phyloP scores from a whole-genome alignment of 2,797 vertebrate genomes.

The Lepus townsendii region DNA sequence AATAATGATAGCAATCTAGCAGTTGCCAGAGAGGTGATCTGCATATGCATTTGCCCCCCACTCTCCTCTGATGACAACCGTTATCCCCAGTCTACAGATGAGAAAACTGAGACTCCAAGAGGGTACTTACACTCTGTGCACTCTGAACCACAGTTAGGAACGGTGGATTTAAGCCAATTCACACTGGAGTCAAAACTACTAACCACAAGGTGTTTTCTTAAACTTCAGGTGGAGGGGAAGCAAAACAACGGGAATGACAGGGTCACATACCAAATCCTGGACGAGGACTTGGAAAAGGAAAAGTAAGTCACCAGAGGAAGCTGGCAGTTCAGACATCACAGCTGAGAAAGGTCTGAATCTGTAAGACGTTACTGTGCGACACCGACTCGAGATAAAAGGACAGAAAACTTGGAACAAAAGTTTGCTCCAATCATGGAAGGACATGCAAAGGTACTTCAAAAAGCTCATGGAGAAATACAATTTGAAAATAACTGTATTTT shows the following conservation, averaged over 20 bases:
- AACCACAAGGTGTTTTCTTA: neutral
- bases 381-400: neutral
- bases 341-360: constrained; percentile 5
- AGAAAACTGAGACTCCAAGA: neutral
- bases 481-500: too few species aligned
- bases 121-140: neutral
- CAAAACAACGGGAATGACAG: neutral
- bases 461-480: too few species aligned
- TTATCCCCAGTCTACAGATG: neutral
- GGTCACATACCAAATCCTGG: neutral
- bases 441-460: neutral
- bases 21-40: neutral
- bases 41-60: too few species aligned
- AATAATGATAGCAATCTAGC: too few species aligned
- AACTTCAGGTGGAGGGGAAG: neutral
- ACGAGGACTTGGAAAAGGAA: neutral
- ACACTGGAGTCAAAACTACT: neutral
- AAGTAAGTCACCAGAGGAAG: constrained; percentile 5
- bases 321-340: neutral
- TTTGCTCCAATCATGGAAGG: neutral
- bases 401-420: neutral
- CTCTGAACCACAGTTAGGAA: neutral
- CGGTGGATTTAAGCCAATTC: neutral
- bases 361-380: constrained; percentile 29
- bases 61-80: neutral